These are phyloP conservation scores for Silurus meridionalis DNA, from an alignment of 2,113 vertebrate genomes.

Conservation along the genomic window DNA sequence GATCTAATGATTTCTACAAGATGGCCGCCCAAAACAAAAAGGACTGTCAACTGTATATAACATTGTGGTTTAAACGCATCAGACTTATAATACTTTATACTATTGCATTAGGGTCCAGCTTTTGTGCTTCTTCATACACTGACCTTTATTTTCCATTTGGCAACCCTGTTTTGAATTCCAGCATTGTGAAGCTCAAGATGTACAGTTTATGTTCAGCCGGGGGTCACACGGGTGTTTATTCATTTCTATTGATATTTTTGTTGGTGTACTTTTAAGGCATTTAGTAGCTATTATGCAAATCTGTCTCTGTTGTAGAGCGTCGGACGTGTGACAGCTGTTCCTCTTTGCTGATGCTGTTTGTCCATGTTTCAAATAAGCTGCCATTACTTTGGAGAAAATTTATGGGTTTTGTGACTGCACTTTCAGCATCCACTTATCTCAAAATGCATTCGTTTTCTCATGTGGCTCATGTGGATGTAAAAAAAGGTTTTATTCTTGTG, in stretches of 20 bases:
- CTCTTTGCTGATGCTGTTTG: not conserved
- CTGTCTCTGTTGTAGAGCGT: not conserved
- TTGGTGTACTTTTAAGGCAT: not conserved
- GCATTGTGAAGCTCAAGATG: not conserved
- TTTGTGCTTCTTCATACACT: not conserved
- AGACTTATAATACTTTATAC: not conserved
- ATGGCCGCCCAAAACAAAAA: not conserved
- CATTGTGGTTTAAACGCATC: not conserved
- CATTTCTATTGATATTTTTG: not conserved
- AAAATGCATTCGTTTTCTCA: not conserved
- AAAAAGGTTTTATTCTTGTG: no score
- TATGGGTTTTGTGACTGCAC: not conserved
- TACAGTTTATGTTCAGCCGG: not conserved
- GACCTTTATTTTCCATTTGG: not conserved
- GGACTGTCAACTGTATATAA: not conserved
- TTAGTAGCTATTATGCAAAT: constrained; percentile 7
- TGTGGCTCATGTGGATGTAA: not conserved
- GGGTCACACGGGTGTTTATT: not conserved
- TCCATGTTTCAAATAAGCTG: not conserved
- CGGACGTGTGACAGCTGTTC: not conserved
- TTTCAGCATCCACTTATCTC: not conserved
- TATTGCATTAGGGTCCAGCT: not conserved
- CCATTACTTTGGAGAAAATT: not conserved
- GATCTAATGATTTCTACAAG: not conserved
- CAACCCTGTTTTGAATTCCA: not conserved